These are phyloP conservation scores for Leptinotarsa rubiginosa DNA, from an alignment of 2,888 invertebrate genomes.

Conservation along the genomic window DNA sequence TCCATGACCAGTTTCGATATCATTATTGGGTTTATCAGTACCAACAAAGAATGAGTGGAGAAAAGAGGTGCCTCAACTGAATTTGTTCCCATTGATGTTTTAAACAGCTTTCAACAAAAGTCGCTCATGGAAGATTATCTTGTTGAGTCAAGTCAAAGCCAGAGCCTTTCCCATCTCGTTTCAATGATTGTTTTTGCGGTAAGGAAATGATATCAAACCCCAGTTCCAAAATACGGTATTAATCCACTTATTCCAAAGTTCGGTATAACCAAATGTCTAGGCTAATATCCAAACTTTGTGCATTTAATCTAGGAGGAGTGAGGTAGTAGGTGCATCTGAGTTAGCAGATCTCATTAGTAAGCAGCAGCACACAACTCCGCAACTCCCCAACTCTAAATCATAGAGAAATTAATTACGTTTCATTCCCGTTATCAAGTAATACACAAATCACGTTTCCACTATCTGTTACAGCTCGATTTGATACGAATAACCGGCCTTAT, in stretches of 20 bases:
- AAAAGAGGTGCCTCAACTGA: no score
- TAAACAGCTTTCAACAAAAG: no score
- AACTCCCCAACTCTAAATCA: conserved; percentile 58
- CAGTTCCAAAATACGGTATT: conserved; percentile 36
- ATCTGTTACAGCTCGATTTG: conserved; percentile 63
- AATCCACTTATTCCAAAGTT: conserved; percentile 43
- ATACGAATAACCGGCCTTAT: conserved; percentile 61
- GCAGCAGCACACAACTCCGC: conserved; percentile 53
- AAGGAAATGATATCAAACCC: neutral
- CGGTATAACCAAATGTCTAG: conserved; percentile 47
- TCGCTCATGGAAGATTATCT: no score
- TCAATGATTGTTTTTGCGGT: no score
- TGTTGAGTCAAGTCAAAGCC: no score
- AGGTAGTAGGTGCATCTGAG: conserved; percentile 45
- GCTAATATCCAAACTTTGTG: conserved; percentile 56
- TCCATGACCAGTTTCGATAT: no score
- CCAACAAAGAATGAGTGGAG: no score
- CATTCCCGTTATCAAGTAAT: conserved; percentile 64
- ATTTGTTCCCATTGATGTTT: no score
- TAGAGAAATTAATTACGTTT: conserved; percentile 65
- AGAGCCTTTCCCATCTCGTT: no score
- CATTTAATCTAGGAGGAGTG: conserved; percentile 46
- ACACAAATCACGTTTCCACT: conserved; percentile 64
- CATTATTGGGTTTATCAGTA: no score
- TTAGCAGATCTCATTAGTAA: conserved; percentile 58